phyloP scores from a whole-genome alignment of 2,888 invertebrate genomes.

The Meta bourneti region DNA sequence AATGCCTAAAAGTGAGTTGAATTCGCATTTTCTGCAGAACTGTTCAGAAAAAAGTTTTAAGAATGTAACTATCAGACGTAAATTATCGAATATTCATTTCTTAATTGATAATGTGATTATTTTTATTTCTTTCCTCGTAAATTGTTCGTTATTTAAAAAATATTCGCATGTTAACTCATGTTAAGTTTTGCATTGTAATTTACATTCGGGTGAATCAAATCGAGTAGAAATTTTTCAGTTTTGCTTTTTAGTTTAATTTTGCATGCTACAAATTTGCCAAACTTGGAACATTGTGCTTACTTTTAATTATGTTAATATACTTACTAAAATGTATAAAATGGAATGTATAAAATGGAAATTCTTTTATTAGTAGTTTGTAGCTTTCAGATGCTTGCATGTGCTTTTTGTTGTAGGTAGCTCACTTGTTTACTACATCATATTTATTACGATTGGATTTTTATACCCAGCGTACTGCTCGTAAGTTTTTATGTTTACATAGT shows the following conservation, averaged over 20 bases:
- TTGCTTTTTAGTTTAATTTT: neutral
- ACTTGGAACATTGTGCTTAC: neutral
- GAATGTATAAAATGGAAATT: too few species aligned
- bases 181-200: too few species aligned
- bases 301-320: neutral
- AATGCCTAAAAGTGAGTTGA: constrained; percentile 26
- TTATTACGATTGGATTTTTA: constrained; percentile 56
- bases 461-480: constrained; percentile 71
- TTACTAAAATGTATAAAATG: too few species aligned
- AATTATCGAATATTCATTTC: neutral
- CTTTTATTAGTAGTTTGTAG: neutral
- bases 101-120: too few species aligned
- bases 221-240: neutral
- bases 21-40: neutral
- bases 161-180: too few species aligned
- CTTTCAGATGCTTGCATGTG: constrained; percentile 43
- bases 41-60: too few species aligned
- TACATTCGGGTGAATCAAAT: too few species aligned
- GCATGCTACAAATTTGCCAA: neutral
- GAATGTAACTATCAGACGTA: neutral
- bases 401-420: constrained; percentile 63
- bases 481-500: constrained; percentile 47
- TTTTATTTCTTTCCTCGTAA: neutral
- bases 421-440: constrained; percentile 53
- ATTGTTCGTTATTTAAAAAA: too few species aligned